These are phyloP conservation scores for Leptinotarsa undecemlineata DNA, from an alignment of 1,140 invertebrate genomes.

Conservation along the genomic window DNA sequence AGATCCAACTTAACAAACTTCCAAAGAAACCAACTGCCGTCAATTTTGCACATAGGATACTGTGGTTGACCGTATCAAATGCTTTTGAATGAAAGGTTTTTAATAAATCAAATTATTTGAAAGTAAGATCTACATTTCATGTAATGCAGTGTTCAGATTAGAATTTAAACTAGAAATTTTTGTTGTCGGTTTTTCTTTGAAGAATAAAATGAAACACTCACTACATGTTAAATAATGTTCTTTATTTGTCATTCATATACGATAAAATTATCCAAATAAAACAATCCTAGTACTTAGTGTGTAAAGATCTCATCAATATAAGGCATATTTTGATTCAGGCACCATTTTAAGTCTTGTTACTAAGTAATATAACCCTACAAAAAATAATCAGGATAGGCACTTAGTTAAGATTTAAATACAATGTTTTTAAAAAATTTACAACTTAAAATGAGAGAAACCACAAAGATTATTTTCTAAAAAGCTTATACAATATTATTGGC, in stretches of 20 bases:
- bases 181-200: too few relatives aligned
- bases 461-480: slow-evolving; percentile 11
- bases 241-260: slow-evolving; percentile 15
- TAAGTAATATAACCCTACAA: slow-evolving; percentile 20
- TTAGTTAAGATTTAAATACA: slow-evolving; percentile 19
- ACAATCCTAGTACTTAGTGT: slow-evolving; percentile 24
- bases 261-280: slow-evolving; percentile 17
- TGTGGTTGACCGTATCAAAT: too few relatives aligned
- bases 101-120: not conserved
- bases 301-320: slow-evolving; percentile 15
- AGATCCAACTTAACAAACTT: too few relatives aligned
- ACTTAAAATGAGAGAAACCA: slow-evolving; percentile 16
- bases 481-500: slow-evolving; percentile 28
- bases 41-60: too few relatives aligned
- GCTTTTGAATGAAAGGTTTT: too few relatives aligned
- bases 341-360: slow-evolving; percentile 27
- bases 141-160: not conserved
- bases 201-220: not conserved
- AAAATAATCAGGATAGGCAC: slow-evolving; percentile 19
- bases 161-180: not conserved
- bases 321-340: slow-evolving; percentile 25
- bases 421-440: slow-evolving; percentile 18
- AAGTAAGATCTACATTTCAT: not conserved
- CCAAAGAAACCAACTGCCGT: too few relatives aligned
- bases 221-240: not conserved